Conservation (phyloP, 1,140 invertebrate species). For the Drosophila sturtevanti region DNA sequence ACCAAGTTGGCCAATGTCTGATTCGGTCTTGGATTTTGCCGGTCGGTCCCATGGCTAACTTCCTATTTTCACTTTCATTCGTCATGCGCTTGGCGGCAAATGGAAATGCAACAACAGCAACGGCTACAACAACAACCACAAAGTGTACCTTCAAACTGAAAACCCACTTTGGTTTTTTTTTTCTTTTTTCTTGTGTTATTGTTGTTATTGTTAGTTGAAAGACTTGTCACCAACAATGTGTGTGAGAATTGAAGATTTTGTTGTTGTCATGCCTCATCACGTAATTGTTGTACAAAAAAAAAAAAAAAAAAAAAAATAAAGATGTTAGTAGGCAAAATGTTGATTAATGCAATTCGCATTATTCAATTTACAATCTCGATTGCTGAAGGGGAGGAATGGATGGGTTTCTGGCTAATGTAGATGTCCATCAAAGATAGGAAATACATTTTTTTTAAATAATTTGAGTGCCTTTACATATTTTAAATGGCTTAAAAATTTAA, state of each 20-base stretch:
- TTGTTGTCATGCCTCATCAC: slow-evolving; percentile 44
- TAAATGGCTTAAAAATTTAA: too few relatives aligned
- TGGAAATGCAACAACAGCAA: slow-evolving; percentile 40
- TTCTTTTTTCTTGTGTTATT: slow-evolving; percentile 1
- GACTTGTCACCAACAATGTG: slow-evolving; percentile 47
- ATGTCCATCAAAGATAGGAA: background rate
- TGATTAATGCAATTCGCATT: slow-evolving; percentile 6
- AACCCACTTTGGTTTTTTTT: slow-evolving; percentile 28
- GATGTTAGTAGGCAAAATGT: slow-evolving; percentile 15
- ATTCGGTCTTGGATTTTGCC: slow-evolving; percentile 25
- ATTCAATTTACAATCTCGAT: background rate
- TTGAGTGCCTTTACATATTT: too few relatives aligned
- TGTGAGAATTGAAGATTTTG: slow-evolving; percentile 45
- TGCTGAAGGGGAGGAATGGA: background rate
- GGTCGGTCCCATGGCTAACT: slow-evolving; percentile 57
- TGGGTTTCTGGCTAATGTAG: background rate
- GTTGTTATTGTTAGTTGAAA: slow-evolving; percentile 24
- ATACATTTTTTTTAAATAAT: too few relatives aligned
- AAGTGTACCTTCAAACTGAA: slow-evolving; percentile 3
- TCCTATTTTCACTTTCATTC: slow-evolving; percentile 69
- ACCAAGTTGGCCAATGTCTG: slow-evolving; percentile 43
- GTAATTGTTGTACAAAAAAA: slow-evolving; percentile 33
- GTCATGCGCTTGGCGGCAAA: slow-evolving; percentile 41
- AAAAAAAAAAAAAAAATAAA: background rate
- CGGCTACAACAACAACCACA: background rate